A percentile compares a stretch with the other conserved stretches of the same genome.
These are phyloP conservation scores for Cochlearius cochlearius DNA, from an alignment of 2,113 vertebrate species.

Conservation along the genomic window DNA sequence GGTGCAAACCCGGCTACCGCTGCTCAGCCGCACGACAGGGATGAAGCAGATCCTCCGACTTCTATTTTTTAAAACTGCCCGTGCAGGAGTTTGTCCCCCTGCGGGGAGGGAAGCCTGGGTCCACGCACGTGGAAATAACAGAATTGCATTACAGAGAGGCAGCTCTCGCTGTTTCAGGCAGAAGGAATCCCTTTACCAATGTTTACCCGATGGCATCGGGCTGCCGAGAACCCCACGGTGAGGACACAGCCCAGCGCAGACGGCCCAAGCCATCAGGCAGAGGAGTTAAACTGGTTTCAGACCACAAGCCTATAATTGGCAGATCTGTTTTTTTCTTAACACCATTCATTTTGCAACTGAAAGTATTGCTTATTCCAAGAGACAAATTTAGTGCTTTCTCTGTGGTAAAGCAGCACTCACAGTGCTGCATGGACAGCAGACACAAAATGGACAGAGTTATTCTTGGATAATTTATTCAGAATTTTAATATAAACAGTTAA, in stretches of 20 bases:
- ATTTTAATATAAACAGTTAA: conserved; percentile 98
- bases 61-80: neutral
- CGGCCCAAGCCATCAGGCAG: neutral
- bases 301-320: neutral
- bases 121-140: accelerated
- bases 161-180: neutral
- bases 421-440: neutral
- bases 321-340: neutral
- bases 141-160: neutral
- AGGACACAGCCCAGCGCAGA: neutral
- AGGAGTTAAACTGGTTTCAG: neutral
- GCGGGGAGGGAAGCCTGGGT: accelerated
- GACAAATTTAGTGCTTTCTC: neutral
- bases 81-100: neutral
- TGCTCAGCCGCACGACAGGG: neutral
- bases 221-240: accelerated
- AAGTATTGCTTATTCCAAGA: neutral
- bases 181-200: neutral
- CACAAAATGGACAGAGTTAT: conserved; percentile 28
- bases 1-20: accelerated
- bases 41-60: neutral
- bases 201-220: accelerated
- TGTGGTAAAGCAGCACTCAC: neutral
- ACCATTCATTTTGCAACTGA: neutral
- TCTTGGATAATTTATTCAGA: conserved; percentile 91